These are phyloP conservation scores for Callopanchax toddi DNA, from an alignment of 2,113 vertebrate species.

Conservation along the genomic window DNA sequence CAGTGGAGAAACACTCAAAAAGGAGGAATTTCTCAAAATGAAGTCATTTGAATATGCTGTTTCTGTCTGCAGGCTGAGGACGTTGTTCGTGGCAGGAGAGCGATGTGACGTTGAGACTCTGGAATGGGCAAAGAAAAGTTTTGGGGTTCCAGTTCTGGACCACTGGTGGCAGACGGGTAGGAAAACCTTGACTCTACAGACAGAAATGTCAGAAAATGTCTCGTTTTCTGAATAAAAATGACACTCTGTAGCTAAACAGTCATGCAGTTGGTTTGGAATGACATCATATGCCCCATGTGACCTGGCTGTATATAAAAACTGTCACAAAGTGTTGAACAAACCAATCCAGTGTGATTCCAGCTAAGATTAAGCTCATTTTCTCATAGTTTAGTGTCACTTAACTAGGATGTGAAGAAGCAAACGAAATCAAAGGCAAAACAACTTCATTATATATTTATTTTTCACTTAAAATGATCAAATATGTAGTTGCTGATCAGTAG, in stretches of 20 bases:
- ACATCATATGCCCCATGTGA: no score
- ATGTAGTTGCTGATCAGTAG: no score
- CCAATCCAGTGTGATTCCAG: neutral
- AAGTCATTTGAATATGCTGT: neutral
- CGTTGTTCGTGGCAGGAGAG: conserved; percentile 92
- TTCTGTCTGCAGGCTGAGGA: conserved; percentile 82
- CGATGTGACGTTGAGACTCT: conserved; percentile 92
- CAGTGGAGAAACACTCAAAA: neutral
- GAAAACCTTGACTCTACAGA: conserved; percentile 8
- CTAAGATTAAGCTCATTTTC: no score
- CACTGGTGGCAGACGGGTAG: conserved; percentile 99
- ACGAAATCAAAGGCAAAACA: no score
- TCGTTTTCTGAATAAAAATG: neutral
- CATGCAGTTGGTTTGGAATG: no score
- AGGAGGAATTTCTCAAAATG: neutral
- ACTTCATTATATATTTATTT: no score
- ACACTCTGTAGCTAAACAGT: no score
- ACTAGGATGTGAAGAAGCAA: no score
- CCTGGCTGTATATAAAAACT: no score
- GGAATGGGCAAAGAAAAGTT: conserved; percentile 90
- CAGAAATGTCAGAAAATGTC: neutral
- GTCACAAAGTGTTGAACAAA: no score
- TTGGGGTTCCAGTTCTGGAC: conserved; percentile 94
- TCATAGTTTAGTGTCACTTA: no score
- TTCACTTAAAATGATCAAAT: no score